phyloP scores from a whole-genome alignment of 2,888 invertebrate genomes.

The Trissonchulus latispiculum region DNA sequence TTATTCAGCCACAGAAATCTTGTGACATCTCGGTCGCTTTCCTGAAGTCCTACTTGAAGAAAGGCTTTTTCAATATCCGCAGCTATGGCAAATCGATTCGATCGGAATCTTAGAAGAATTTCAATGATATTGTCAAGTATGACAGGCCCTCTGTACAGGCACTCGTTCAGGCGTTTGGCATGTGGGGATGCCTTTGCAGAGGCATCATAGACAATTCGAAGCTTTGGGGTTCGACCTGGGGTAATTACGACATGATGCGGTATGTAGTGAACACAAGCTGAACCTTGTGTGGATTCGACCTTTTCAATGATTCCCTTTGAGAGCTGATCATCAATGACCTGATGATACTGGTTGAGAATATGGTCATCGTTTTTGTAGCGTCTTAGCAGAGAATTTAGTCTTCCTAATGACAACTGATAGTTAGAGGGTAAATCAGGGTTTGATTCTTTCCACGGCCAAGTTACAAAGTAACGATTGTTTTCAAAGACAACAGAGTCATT shows the following conservation, averaged over 20 bases:
- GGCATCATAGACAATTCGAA: slow-evolving; percentile 21
- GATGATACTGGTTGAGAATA: slow-evolving; percentile 5
- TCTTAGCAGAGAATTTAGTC: slow-evolving; percentile 10
- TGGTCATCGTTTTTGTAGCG: too few relatives aligned
- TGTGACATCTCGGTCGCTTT: slow-evolving; percentile 21
- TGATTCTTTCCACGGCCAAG: slow-evolving; percentile 19
- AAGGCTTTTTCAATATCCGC: slow-evolving; percentile 31
- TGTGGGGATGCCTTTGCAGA: slow-evolving; percentile 19
- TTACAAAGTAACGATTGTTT: slow-evolving; percentile 3
- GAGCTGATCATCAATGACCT: slow-evolving; percentile 13
- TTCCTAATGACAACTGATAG: not conserved
- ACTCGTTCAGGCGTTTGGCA: slow-evolving; percentile 25
- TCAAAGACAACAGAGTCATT: not conserved
- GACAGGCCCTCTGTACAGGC: slow-evolving; percentile 25
- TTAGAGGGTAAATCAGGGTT: not conserved
- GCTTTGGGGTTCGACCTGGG: not conserved
- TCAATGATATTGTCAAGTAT: slow-evolving; percentile 22
- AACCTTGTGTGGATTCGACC: not conserved
- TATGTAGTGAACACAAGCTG: not conserved
- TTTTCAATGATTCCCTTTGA: slow-evolving; percentile 18
- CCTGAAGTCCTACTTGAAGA: slow-evolving; percentile 27
- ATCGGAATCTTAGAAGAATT: slow-evolving; percentile 24
- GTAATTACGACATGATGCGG: not conserved
- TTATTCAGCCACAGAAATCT: slow-evolving; percentile 26
- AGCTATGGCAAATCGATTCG: slow-evolving; percentile 23